Base-by-base conservation (phyloP, 2,797 vertebrate species). In the Diplodus puntazzo region DNA sequence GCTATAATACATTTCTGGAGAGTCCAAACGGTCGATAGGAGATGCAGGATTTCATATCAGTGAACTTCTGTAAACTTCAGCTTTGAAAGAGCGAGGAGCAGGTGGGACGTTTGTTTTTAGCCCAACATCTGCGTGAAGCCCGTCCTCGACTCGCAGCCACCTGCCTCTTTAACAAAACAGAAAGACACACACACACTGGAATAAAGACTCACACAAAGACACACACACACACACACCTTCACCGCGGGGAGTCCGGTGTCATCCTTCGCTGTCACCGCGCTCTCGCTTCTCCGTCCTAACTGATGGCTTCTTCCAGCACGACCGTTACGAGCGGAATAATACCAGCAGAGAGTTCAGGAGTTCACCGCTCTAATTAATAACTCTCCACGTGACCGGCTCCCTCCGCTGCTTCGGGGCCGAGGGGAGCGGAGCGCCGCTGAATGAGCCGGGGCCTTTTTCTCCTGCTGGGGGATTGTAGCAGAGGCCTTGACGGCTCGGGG, bases 301-400 rank as follows among this genome's bases (percentile, higher is more conserved):
- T 70, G 80, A 87, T 89, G 79, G 34, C 23, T 79, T 79, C 73
- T 75, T 83, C 17, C 90, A 86, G 87, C 82, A 0, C 20, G 83
- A 69, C 76, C 34, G 69, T 81, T 79, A 64, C 0, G 53, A 81
- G 67, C 3, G 3, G 46, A 72, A 91, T 86, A 83, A 91, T 67
- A 83, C 78, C 75, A 81, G 75, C 71, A 8, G n/a, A 54, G 84
- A 65, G 92, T 92, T 93, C 89, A 89, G 64, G 58, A 90, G 92
- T 94, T 93, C 89, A 90, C n/a, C 0, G 17, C 77, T 82, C 60
- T 85, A 73, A 89, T 91, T 81, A 91, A 91, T 91, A 74, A 91
- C 79, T 68, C 84, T 77, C 54, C 55, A 2, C n/a, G 23, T 78
- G 82, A 77, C 54, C 12, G 66, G 46, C 11, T 64, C 53, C 34